Percentiles rank a stretch among this genome's conserved stretches.
These are phyloP conservation scores for Eulacestoma nigropectus DNA, from an alignment of 2,113 vertebrate genomes.

Conservation along the genomic window DNA sequence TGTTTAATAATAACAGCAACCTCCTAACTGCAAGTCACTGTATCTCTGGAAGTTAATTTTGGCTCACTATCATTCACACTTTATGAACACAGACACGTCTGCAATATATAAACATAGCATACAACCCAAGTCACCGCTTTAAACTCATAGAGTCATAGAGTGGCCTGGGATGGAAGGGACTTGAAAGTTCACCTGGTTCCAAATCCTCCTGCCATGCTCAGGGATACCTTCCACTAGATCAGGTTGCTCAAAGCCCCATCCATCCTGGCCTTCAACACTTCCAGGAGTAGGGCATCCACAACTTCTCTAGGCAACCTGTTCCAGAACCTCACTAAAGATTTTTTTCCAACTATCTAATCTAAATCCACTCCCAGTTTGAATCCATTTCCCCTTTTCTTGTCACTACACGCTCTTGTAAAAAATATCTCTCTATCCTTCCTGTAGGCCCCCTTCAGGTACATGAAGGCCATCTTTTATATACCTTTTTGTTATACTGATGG, in stretches of 20 bases:
- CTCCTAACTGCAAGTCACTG: not conserved
- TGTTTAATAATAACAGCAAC: not conserved
- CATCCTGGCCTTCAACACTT: not conserved
- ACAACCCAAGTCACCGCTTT: not conserved
- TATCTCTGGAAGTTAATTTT: not conserved
- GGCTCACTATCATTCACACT: not conserved
- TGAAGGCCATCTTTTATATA: not conserved
- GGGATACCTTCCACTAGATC: not conserved
- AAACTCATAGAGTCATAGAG: not conserved
- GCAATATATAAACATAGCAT: not conserved
- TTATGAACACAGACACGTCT: not conserved
- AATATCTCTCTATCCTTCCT: not conserved
- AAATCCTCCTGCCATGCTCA: not conserved
- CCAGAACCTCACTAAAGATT: not conserved
- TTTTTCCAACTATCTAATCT: not conserved
- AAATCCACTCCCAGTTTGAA: not conserved
- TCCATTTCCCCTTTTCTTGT: not conserved
- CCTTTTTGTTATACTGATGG: not conserved
- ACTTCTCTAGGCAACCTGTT: not conserved
- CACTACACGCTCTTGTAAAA: not conserved
- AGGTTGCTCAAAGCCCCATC: not conserved
- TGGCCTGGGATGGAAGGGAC: not conserved
- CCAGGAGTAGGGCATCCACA: not conserved
- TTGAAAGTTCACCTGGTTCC: not conserved
- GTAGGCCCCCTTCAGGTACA: not conserved